Conservation (phyloP, 2,888 invertebrate genomes). For the Caenorhabditis sp. region DNA sequence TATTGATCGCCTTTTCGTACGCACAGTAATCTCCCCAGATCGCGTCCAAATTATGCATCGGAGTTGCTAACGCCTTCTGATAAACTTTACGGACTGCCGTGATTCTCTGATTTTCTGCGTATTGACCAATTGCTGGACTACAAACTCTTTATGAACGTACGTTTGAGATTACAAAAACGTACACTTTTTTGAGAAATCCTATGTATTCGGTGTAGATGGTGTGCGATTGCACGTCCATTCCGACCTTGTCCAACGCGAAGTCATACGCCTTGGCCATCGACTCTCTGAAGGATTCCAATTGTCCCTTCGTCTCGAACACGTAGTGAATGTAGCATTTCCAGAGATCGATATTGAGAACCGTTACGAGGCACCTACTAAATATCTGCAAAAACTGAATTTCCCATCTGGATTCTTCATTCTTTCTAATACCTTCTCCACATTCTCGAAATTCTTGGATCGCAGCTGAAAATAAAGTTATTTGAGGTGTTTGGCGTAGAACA, state of each 20-base stretch:
- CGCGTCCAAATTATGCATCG: conserved; percentile 96
- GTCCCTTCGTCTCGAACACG: conserved; percentile 96
- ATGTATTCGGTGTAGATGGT: conserved; percentile 98
- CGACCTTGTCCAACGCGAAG: conserved; percentile 98
- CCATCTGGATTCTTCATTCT: background rate
- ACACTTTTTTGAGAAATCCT: conserved; percentile 86
- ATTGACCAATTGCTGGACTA: conserved; percentile 94
- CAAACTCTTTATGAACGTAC: conserved; percentile 33
- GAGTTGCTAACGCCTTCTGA: conserved; percentile 94
- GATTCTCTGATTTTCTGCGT: conserved; percentile 99
- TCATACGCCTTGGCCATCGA: conserved; percentile 99
- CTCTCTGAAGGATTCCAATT: conserved; percentile 86
- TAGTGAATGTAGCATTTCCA: conserved; percentile 98
- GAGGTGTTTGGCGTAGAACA: too few species aligned
- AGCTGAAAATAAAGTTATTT: conserved; percentile 85
- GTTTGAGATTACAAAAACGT: conserved; percentile 49
- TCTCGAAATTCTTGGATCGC: conserved; percentile 96
- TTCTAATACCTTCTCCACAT: conserved; percentile 89
- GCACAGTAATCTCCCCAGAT: conserved; percentile 95
- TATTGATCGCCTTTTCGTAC: conserved; percentile 91
- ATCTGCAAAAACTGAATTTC: too few species aligned
- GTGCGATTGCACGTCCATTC: conserved; percentile 96
- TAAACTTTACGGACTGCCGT: conserved; percentile 97
- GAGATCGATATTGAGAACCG: conserved; percentile 97
- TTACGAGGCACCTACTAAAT: conserved; percentile 96